Base-by-base conservation (phyloP, 2,797 vertebrate species). In the Anabas testudineus region DNA sequence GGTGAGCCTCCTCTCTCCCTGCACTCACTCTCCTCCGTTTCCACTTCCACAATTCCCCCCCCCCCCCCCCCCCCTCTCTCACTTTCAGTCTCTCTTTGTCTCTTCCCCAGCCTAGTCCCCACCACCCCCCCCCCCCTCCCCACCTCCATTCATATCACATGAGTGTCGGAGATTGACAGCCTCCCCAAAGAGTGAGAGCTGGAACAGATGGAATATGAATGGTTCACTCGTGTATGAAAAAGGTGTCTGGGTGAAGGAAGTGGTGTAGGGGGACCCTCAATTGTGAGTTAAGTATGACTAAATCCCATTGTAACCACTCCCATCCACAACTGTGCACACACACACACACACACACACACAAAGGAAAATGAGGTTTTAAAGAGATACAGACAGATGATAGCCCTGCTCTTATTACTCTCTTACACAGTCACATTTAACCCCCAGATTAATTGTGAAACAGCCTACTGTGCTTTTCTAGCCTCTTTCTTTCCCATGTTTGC, bases 161-260 rank as follows among this genome's bases (percentile, higher is more conserved):
- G 95, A 95, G 93, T 94, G 91, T 87, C 83, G 87, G 94, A 96
- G 97, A 98, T 97, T 98, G 97, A 98, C 96, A 97, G 96, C 93
- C 93, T 96, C 96, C 96, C 97, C 95, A 95, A 95, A 94, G 95
- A 97, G 95, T 96, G 95, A 95, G 95, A 91, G 90, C 92, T 94
- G 94, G 93, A 95, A 96, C 97, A 98, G 97, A 99, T 98, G 97
- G 97, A 97, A 97, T 94, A 96, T 96, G 94, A 96, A 96, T 95
- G 95, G 95, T 95, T 97, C 96, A 96, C 92, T 96, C 95, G 95
- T 96, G 96, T 95, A 96, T 97, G 96, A 96, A 97, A 96, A 95
- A 94, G 92, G 94, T 93, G 92, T 91, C 90, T 92, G 90, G 83
- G 92, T 89, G 90, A 87, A 84, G 85, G 87, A 85, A 91, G 88